Conservation (phyloP, 2,797 vertebrate species). For the Carcharodon carcharias region DNA sequence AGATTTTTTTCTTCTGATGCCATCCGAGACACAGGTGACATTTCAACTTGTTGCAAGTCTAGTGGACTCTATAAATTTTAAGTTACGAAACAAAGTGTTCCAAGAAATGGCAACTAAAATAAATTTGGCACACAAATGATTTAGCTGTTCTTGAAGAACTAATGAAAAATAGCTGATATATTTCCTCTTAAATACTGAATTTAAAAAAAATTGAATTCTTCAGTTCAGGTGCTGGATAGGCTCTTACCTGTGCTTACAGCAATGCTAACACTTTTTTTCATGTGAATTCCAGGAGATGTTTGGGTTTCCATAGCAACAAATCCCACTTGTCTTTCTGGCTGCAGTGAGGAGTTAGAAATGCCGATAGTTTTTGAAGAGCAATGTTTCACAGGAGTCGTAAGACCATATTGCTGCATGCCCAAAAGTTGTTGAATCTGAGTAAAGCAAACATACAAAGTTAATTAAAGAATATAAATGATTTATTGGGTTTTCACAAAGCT, state of each 20-base stretch:
- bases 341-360: slow-evolving; percentile 34
- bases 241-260: slow-evolving; percentile 83
- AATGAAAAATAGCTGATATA: not conserved
- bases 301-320: slow-evolving; percentile 53
- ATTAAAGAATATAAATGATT: slow-evolving; percentile 6
- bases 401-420: slow-evolving; percentile 64
- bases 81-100: not conserved
- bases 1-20: not conserved
- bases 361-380: slow-evolving; percentile 38
- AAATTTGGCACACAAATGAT: not conserved
- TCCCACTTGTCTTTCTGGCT: slow-evolving; percentile 45
- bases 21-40: not conserved
- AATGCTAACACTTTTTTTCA: slow-evolving; percentile 65
- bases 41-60: not conserved
- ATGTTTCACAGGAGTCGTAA: slow-evolving; percentile 39
- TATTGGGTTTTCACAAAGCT: not conserved
- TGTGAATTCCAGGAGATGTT: slow-evolving; percentile 42
- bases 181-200: not conserved
- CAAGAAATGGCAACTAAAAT: not conserved
- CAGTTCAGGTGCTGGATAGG: not conserved
- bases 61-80: not conserved
- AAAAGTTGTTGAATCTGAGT: slow-evolving; percentile 83
- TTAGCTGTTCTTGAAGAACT: not conserved
- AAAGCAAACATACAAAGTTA: not conserved
- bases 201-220: not conserved